Evolutionary conservation across 2,113 vertebrate species (phyloP).

Genomic region (Percopsis transmontana): DNA sequence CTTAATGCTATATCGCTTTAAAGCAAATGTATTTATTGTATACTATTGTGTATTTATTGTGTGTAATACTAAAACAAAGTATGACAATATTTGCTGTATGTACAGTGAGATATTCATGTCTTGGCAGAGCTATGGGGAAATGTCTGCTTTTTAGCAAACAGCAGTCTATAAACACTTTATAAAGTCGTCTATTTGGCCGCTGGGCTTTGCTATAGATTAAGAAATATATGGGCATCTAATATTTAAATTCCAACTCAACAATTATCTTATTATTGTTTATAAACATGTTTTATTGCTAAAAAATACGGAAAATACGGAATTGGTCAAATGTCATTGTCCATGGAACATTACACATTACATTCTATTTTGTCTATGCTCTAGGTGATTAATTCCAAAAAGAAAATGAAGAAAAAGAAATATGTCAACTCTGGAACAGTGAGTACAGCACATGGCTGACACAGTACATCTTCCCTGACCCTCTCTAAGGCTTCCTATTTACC

Average conservation of each 20-base stretch:
- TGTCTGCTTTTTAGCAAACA: not conserved
- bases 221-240: not conserved
- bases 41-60: no score
- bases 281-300: no score
- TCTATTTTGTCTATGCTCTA: conserved; percentile 40
- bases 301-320: not conserved
- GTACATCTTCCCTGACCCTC: conserved; percentile 4
- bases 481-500: conserved; percentile 8
- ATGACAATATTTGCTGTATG: not conserved
- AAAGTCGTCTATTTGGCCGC: not conserved
- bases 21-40: no score
- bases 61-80: not conserved
- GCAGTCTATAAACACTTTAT: not conserved
- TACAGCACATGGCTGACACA: conserved; percentile 32
- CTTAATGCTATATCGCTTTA: no score
- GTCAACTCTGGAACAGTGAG: conserved; percentile 93
- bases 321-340: not conserved
- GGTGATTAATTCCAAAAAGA: conserved; percentile 94
- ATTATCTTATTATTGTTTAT: no score
- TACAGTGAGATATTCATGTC: not conserved
- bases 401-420: conserved; percentile 98
- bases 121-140: not conserved
- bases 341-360: not conserved
- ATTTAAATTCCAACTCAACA: no score
- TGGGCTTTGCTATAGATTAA: not conserved